phyloP scores from a whole-genome alignment of 2,797 vertebrate genomes.

The Nannoperca obscura region DNA sequence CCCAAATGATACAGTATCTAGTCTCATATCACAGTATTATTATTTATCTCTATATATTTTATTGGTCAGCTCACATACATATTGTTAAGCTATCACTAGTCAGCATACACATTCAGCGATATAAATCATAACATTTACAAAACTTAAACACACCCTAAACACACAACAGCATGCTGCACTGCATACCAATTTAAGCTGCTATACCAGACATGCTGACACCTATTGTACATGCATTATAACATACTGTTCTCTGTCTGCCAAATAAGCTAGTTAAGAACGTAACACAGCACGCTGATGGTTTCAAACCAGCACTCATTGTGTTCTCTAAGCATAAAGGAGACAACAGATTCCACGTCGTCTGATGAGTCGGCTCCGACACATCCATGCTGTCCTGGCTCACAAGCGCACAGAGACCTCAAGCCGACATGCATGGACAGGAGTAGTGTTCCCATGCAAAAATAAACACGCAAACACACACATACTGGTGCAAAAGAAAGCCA shows the following conservation, averaged over 20 bases:
- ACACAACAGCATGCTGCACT: constrained; percentile 13
- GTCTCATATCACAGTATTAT: background rate
- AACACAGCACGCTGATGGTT: no score
- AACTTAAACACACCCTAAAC: background rate
- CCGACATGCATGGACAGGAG: constrained; percentile 17
- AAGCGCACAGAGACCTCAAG: constrained; percentile 5
- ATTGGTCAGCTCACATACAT: background rate
- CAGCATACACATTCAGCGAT: background rate
- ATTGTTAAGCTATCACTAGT: background rate
- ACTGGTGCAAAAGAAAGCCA: constrained; percentile 13
- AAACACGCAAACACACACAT: constrained; percentile 14
- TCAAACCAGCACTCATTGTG: background rate
- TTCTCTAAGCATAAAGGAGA: constrained; percentile 1
- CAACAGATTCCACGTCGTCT: constrained; percentile 1
- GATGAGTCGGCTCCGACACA: constrained; percentile 18
- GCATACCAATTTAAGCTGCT: background rate
- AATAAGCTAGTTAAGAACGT: background rate
- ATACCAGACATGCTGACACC: background rate
- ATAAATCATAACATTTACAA: background rate
- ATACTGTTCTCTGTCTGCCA: background rate
- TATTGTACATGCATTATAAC: background rate
- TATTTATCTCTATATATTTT: background rate
- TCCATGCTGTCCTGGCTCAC: constrained; percentile 1
- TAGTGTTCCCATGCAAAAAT: background rate
- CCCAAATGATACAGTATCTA: background rate